Base-by-base conservation (phyloP, 1,140 invertebrate species). In the Olivierus martensii region DNA sequence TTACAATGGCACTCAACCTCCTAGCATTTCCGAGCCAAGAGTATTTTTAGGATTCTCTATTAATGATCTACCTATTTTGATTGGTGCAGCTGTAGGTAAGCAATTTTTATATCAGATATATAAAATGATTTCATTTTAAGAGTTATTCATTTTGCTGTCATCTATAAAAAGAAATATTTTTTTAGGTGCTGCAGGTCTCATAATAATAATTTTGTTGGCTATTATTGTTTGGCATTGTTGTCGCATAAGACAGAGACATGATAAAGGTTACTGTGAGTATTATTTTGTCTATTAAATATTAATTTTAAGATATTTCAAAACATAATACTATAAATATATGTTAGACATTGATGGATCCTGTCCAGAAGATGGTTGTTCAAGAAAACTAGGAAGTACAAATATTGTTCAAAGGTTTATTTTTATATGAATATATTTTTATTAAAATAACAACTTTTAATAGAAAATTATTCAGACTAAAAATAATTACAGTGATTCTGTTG, bases 161-260 rank as follows among this genome's bases (percentile, higher is more conserved):
- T 18, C 28, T 51, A 11, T n/a, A n/a, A n/a, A n/a, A n/a, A n/a
- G n/a, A 28, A 28, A 28, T 22, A 17, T 47, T 11, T 6, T 46
- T 48, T 5, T 34, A 57, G 59, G 57, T 42, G 56, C 56, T 14
- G 70, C 70, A 18, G 65, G 70, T 18, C 61, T 76, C 11, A 64
- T 76, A 9, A 61, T 74, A 47, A 64, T 73, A 46, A 57, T 71
- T 9, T 56, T 75, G 42, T 59, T 69, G 50, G 70, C 69, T 6
- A 63, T 69, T 34, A 57, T 75, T 28, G 57, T 74, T 10, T 76
- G 75, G 67, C 66, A 71, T 47, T 75, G 73, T 59, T 76, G 74
- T 61, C 64, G 71, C 51, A 18, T 67, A 69, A 63, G 67, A 69
- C 9, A 51, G 34, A 49, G 66, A 69, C 38, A 65, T 37, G 69